A percentile compares a stretch with the other conserved stretches of the same genome.
Evolutionary conservation across 2,888 invertebrate species (phyloP).

Genomic region (Pachymerium ferrugineum): DNA sequence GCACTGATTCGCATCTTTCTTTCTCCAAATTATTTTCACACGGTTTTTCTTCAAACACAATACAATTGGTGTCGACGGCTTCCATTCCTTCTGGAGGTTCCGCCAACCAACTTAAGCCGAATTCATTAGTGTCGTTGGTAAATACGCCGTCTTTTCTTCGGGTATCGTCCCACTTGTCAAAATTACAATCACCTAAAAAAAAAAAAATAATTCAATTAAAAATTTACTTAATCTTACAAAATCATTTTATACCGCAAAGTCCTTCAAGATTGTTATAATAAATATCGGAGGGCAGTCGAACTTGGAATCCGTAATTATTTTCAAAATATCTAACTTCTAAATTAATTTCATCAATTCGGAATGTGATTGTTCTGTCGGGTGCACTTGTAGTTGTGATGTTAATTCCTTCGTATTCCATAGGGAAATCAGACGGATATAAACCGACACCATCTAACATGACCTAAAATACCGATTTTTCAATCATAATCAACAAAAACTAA

Average conservation of each 20-base stretch:
- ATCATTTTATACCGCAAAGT: slow-evolving; percentile 66
- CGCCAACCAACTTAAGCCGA: slow-evolving; percentile 56
- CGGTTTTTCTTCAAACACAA: slow-evolving; percentile 16
- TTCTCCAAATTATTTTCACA: not conserved
- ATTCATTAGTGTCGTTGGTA: slow-evolving; percentile 54
- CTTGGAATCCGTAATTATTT: slow-evolving; percentile 50
- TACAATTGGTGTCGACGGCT: slow-evolving; percentile 33
- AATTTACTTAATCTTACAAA: not conserved
- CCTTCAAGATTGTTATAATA: slow-evolving; percentile 70
- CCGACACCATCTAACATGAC: slow-evolving; percentile 50
- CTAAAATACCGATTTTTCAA: too few relatives aligned
- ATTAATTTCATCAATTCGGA: slow-evolving; percentile 63
- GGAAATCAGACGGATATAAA: slow-evolving; percentile 49
- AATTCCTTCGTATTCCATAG: slow-evolving; percentile 60
- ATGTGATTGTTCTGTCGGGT: slow-evolving; percentile 58
- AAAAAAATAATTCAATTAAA: slow-evolving; percentile 1
- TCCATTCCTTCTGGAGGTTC: slow-evolving; percentile 35
- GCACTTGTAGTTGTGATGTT: slow-evolving; percentile 54
- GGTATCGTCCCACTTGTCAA: slow-evolving; percentile 45
- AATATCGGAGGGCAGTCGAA: slow-evolving; percentile 66
- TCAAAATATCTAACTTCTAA: slow-evolving; percentile 58
- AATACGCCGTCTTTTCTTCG: slow-evolving; percentile 42
- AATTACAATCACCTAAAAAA: slow-evolving; percentile 46
- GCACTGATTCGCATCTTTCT: slow-evolving; percentile 53
- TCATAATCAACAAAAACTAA: too few relatives aligned